A percentile compares a stretch with the other conserved stretches of the same genome.
Conservation (phyloP, 2,797 vertebrate genomes). For the Galago senegalensis region DNA sequence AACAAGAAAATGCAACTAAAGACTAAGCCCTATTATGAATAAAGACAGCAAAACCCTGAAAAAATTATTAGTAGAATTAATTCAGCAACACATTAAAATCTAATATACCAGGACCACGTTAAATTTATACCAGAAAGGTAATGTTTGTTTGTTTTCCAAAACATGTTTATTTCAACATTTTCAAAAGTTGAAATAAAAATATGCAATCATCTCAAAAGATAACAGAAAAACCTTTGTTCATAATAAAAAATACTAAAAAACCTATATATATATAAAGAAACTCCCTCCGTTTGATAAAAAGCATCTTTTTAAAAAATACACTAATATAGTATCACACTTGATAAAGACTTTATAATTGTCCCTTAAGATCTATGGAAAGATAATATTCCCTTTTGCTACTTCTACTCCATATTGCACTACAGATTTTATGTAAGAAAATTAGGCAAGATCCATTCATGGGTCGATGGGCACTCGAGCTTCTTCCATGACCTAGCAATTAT, state of each 20-base stretch:
- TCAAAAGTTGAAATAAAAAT: background rate
- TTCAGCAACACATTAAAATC: background rate
- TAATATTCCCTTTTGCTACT: background rate
- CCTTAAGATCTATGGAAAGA: background rate
- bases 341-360: background rate
- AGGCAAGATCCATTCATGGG: background rate
- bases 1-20: background rate
- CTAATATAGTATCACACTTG: background rate
- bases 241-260: background rate
- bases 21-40: background rate
- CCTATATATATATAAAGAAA: background rate
- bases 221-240: background rate
- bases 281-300: background rate
- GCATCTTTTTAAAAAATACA: background rate
- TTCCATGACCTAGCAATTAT: too few species aligned
- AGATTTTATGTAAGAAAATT: background rate
- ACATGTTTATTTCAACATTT: background rate
- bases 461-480: too few species aligned
- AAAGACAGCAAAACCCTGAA: background rate
- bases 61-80: background rate
- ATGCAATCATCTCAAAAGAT: background rate
- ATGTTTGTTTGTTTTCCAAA: background rate
- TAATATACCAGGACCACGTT: background rate
- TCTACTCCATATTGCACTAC: background rate
- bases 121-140: background rate